Evolutionary conservation across 92 coral and sea anemone species (phyloP).

Genomic region (Bergia puertoricense): DNA sequence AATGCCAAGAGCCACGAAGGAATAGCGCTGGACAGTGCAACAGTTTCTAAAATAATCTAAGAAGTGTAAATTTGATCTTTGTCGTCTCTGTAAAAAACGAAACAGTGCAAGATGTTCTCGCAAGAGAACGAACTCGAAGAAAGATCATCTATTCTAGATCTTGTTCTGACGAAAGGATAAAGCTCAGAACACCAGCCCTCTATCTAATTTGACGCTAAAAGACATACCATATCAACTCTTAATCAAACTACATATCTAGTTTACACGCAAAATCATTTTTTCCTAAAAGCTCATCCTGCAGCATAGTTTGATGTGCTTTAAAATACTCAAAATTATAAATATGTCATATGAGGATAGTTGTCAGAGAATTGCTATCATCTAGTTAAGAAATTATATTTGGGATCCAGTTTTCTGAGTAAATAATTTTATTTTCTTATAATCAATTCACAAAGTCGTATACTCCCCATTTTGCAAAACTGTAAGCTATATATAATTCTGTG

Average conservation of each 20-base stretch:
- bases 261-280: background rate
- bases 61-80: background rate
- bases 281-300: background rate
- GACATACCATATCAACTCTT: no score
- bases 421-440: constrained; percentile 24
- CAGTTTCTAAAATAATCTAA: background rate
- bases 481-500: background rate
- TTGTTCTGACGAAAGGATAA: background rate
- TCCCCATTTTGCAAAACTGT: background rate
- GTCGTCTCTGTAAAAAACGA: background rate
- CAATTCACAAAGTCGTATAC: background rate
- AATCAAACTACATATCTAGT: background rate
- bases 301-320: background rate
- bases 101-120: background rate
- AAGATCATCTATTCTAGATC: background rate
- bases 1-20: background rate
- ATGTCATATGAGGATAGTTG: background rate
- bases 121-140: background rate
- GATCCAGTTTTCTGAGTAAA: background rate
- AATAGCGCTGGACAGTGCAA: background rate
- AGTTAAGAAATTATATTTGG: background rate
- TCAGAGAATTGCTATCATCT: background rate
- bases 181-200: background rate
- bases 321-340: background rate
- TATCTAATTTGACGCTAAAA: background rate